phyloP scores from a whole-genome alignment of 2,113 vertebrate genomes.

The Platysteira castanea region DNA sequence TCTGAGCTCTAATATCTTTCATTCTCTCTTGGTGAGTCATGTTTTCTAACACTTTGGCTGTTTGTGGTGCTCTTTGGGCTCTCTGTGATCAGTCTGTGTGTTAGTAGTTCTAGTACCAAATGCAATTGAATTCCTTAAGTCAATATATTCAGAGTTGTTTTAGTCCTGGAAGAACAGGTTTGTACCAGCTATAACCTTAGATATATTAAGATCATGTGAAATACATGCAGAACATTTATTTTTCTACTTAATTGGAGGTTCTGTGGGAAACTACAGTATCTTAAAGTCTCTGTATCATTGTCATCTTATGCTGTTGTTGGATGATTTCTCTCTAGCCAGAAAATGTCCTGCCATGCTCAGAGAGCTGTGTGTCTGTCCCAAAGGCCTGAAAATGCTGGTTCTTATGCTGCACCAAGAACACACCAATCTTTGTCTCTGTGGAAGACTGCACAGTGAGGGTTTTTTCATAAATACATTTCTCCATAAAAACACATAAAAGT shows the following conservation, averaged over 20 bases:
- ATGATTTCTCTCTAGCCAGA: slow-evolving; percentile 66
- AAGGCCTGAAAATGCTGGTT: slow-evolving; percentile 54
- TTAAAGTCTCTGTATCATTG: slow-evolving; percentile 9
- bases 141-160: background rate
- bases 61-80: background rate
- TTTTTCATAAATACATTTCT: background rate
- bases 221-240: background rate
- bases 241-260: background rate
- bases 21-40: background rate
- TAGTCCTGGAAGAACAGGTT: slow-evolving; percentile 1
- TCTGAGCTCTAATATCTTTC: background rate
- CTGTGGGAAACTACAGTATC: background rate
- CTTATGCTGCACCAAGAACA: slow-evolving; percentile 46
- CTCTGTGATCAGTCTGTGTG: background rate
- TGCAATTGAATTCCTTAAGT: background rate
- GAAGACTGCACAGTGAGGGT: slow-evolving; percentile 3
- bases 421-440: slow-evolving; percentile 20
- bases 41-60: background rate
- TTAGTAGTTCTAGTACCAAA: background rate
- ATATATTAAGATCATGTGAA: background rate
- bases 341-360: slow-evolving; percentile 48
- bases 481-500: background rate
- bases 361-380: slow-evolving; percentile 52
- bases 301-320: slow-evolving; percentile 53
- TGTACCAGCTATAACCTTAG: background rate